Conservation (phyloP, 2,888 invertebrate genomes). For the Lithodes maja region DNA sequence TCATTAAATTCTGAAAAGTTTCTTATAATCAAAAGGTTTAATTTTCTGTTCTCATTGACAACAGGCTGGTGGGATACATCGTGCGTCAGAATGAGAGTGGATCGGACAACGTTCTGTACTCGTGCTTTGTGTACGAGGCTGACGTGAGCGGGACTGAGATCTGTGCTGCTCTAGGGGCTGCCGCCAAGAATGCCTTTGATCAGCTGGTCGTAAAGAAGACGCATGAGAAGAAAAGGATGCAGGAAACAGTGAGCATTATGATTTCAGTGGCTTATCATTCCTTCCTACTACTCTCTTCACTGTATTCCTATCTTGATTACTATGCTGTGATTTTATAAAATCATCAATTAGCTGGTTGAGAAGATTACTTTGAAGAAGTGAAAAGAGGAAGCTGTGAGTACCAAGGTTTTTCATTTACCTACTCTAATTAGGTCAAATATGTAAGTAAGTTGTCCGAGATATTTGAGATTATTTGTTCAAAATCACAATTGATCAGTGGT, state of each 20-base stretch:
- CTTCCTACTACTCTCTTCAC: too few relatives aligned
- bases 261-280: too few relatives aligned
- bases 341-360: too few relatives aligned
- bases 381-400: too few relatives aligned
- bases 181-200: constrained; percentile 64
- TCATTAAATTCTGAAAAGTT: not conserved
- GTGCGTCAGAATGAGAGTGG: constrained; percentile 52
- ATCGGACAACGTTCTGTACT: constrained; percentile 40
- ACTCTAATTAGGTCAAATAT: too few relatives aligned
- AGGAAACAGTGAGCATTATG: constrained; percentile 46
- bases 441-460: too few relatives aligned
- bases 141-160: constrained; percentile 64
- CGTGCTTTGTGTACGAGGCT: constrained; percentile 70
- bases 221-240: constrained; percentile 53
- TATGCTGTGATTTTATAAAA: too few relatives aligned
- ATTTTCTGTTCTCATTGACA: not conserved
- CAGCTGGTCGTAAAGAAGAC: constrained; percentile 68
- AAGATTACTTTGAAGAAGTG: too few relatives aligned
- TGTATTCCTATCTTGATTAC: too few relatives aligned
- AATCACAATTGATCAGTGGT: too few relatives aligned
- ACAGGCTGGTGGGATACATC: constrained; percentile 69
- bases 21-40: not conserved
- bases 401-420: too few relatives aligned
- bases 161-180: constrained; percentile 67
- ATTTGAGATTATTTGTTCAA: too few relatives aligned